A percentile compares a stretch with the other conserved stretches of the same genome.
These are phyloP conservation scores for Champsocephalus esox DNA, from an alignment of 2,797 vertebrate genomes.

Conservation along the genomic window DNA sequence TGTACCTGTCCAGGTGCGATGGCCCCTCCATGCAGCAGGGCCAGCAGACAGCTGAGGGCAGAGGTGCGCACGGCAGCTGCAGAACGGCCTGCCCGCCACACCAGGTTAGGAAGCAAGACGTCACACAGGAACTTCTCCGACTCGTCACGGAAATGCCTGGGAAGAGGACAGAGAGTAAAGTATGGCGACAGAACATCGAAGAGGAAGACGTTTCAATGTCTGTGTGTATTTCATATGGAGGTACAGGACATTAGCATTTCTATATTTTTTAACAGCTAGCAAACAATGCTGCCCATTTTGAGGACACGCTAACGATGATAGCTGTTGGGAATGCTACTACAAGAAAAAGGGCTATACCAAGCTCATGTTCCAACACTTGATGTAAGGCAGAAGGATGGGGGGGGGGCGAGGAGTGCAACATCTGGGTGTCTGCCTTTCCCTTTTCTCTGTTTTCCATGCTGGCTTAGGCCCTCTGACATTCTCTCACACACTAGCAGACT, in stretches of 20 bases:
- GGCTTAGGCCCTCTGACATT: slow-evolving; percentile 37
- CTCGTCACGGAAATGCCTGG: slow-evolving; percentile 87
- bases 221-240: neutral
- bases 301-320: neutral
- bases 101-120: slow-evolving; percentile 91
- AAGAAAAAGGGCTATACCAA: slow-evolving; percentile 16
- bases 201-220: neutral
- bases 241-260: neutral
- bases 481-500: slow-evolving; percentile 24
- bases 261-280: neutral
- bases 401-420: slow-evolving; percentile 30
- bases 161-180: slow-evolving; percentile 13
- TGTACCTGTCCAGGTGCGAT: slow-evolving; percentile 88
- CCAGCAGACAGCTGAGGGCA: slow-evolving; percentile 92
- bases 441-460: slow-evolving; percentile 42
- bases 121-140: slow-evolving; percentile 88
- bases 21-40: slow-evolving; percentile 86
- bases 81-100: slow-evolving; percentile 92
- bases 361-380: slow-evolving; percentile 57
- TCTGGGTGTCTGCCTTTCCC: slow-evolving; percentile 59
- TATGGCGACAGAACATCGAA: neutral
- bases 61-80: slow-evolving; percentile 92
- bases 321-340: slow-evolving; percentile 10
- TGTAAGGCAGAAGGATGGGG: slow-evolving; percentile 4
- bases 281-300: neutral